phyloP scores from a whole-genome alignment of 2,888 invertebrate species.

The Listrodromus nycthemerus region DNA sequence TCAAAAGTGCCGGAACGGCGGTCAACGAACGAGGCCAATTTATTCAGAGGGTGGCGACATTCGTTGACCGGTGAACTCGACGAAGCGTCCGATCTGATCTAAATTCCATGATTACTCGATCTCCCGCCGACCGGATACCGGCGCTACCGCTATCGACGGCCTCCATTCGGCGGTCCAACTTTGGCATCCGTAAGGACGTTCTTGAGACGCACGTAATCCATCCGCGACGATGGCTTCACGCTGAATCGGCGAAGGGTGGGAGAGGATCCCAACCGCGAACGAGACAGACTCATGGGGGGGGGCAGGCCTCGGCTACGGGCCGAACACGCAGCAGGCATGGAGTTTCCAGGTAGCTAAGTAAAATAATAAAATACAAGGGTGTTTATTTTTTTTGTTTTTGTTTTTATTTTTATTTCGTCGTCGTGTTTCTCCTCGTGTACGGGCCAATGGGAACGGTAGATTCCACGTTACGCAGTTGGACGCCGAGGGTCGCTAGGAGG shows the following conservation, averaged over 20 bases:
- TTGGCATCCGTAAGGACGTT: not conserved
- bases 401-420: not conserved
- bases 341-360: slow-evolving; percentile 71
- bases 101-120: not conserved
- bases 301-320: slow-evolving; percentile 9
- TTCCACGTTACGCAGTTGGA: slow-evolving; percentile 81
- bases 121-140: not conserved
- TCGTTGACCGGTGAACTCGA: not conserved
- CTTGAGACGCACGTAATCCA: slow-evolving; percentile 26
- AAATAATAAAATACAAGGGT: slow-evolving; percentile 82
- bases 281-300: not conserved
- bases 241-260: slow-evolving; percentile 69
- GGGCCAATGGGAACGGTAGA: slow-evolving; percentile 80
- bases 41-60: not conserved
- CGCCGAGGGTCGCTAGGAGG: slow-evolving; percentile 80
- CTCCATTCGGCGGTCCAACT: not conserved
- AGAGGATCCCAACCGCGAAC: slow-evolving; percentile 50
- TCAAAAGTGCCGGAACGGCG: not conserved
- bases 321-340: slow-evolving; percentile 14
- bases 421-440: slow-evolving; percentile 71
- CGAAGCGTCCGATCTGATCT: not conserved
- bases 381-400: not conserved
- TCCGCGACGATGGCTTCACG: slow-evolving; percentile 9
- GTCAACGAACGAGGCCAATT: not conserved
- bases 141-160: not conserved